Conservation (phyloP, 2,113 vertebrate genomes). For the Leiothrix lutea region DNA sequence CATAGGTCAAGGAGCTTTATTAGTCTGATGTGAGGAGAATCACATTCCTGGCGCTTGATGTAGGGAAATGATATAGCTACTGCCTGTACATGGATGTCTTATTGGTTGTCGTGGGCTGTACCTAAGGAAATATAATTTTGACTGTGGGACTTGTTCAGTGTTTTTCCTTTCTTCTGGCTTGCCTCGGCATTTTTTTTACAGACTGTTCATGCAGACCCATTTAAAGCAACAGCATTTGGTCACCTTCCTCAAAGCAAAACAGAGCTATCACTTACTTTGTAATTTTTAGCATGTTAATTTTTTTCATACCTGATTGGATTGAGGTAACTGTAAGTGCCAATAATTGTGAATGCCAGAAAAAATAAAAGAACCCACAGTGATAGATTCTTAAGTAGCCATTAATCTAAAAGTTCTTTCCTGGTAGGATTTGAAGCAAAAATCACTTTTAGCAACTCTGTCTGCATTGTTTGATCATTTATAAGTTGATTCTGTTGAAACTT, state of each 20-base stretch:
- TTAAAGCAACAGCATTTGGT: neutral
- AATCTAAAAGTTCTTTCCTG: conserved; percentile 37
- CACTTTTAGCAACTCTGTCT: neutral
- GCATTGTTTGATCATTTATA: neutral
- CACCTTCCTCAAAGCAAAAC: neutral
- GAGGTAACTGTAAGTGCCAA: neutral
- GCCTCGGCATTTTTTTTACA: neutral
- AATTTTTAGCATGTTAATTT: neutral
- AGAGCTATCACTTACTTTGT: neutral
- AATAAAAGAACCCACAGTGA: neutral
- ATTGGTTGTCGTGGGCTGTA: neutral
- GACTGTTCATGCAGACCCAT: neutral
- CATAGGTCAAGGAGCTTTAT: conserved; percentile 78
- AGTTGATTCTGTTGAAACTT: neutral
- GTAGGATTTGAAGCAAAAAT: conserved; percentile 8
- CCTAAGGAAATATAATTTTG: neutral
- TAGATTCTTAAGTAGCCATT: conserved; percentile 40
- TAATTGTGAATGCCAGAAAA: neutral
- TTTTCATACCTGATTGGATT: conserved; percentile 9
- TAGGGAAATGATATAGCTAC: neutral
- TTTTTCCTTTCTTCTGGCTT: neutral
- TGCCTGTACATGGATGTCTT: neutral
- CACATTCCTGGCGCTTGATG: conserved; percentile 46
- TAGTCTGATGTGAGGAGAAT: conserved; percentile 47
- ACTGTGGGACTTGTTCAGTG: neutral